Evolutionary conservation across 2,113 vertebrate genomes (phyloP).

Genomic region (Castor canadensis): DNA sequence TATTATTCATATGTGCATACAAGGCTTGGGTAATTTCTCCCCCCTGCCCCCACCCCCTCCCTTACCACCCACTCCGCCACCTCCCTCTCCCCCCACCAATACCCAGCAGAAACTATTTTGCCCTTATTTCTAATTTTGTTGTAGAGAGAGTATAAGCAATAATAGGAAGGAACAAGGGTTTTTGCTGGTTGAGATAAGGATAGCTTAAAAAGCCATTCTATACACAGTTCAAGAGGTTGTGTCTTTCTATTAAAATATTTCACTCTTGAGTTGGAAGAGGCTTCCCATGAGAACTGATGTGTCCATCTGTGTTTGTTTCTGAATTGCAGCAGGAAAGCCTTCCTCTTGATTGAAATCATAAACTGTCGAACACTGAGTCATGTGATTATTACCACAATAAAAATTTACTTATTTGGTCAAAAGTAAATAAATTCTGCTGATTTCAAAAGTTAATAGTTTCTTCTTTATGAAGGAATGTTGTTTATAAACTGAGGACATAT

Average conservation of each 20-base stretch:
- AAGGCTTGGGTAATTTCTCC: no score
- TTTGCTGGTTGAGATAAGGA: no score
- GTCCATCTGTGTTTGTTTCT: background rate
- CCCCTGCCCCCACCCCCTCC: no score
- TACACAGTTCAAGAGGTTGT: background rate
- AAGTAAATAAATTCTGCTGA: background rate
- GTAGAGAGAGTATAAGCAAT: no score
- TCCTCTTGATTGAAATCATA: background rate
- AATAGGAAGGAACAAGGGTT: no score
- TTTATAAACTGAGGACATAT: background rate
- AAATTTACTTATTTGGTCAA: background rate
- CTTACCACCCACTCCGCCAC: no score
- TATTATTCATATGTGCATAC: no score
- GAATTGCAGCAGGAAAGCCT: background rate
- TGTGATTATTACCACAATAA: background rate
- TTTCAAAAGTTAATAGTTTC: background rate
- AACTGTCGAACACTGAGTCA: background rate
- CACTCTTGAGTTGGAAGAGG: background rate
- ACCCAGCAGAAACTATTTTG: no score
- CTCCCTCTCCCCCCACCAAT: no score
- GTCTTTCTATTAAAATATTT: conserved; percentile 5
- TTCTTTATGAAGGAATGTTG: background rate
- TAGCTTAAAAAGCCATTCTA: background rate
- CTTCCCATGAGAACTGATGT: background rate
- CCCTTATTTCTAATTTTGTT: no score